These are phyloP conservation scores for Cremastinae sp. DNA, from an alignment of 2,888 invertebrate species.

Conservation along the genomic window DNA sequence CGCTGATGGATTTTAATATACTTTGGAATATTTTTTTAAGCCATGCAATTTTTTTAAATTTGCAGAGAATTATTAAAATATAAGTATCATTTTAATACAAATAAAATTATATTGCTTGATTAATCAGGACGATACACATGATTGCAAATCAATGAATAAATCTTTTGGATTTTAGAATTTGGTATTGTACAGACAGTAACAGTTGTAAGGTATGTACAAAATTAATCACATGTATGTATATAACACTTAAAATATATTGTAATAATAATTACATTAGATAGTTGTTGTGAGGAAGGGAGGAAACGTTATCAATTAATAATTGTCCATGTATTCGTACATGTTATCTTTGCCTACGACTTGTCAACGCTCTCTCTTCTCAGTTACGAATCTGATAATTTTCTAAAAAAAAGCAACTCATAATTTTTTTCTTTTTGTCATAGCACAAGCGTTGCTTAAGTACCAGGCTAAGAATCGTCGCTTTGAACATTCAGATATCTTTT, in stretches of 20 bases:
- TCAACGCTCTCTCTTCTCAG: conserved; percentile 62
- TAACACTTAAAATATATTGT: conserved; percentile 74
- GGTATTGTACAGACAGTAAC: conserved; percentile 73
- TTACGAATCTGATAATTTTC: conserved; percentile 60
- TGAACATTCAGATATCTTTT: conserved; percentile 62
- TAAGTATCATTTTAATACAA: too few relatives aligned
- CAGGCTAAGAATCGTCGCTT: conserved; percentile 66
- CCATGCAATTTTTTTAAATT: too few relatives aligned
- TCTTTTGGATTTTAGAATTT: conserved; percentile 66
- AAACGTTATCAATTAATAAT: conserved; percentile 65
- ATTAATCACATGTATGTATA: conserved; percentile 70
- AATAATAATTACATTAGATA: conserved; percentile 69
- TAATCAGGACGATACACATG: not conserved
- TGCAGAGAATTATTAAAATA: too few relatives aligned
- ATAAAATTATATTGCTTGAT: conserved; percentile 3
- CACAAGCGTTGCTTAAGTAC: conserved; percentile 63
- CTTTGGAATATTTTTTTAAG: conserved; percentile 14
- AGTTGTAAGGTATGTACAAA: conserved; percentile 76
- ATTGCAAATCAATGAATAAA: conserved; percentile 40
- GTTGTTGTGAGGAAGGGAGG: conserved; percentile 63
- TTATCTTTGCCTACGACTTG: conserved; percentile 68
- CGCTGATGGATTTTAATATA: conserved; percentile 4
- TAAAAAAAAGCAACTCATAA: conserved; percentile 43
- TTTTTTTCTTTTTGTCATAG: conserved; percentile 22
- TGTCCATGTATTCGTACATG: conserved; percentile 64